phyloP scores from a whole-genome alignment of 2,113 vertebrate genomes.

The Peromyscus leucopus region DNA sequence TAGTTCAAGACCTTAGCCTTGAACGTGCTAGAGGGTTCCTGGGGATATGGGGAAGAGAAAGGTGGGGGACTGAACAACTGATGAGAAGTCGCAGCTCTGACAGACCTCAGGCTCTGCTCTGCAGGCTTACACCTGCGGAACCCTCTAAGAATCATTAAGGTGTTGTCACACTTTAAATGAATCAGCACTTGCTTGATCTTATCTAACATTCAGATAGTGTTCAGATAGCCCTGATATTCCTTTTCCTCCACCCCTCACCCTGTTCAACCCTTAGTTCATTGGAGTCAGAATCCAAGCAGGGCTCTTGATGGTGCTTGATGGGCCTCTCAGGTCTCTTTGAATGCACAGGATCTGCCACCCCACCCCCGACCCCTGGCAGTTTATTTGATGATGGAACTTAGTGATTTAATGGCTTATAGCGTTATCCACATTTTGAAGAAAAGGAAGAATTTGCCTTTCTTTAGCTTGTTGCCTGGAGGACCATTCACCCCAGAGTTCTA shows the following conservation, averaged over 20 bases:
- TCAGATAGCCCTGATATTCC: neutral
- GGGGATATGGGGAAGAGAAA: too few relatives aligned
- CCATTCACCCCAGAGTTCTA: neutral
- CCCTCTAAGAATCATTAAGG: slow-evolving; percentile 40
- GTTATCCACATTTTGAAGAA: slow-evolving; percentile 27
- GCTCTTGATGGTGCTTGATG: neutral
- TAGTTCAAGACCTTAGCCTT: neutral
- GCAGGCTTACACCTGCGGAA: neutral
- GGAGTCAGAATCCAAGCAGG: neutral
- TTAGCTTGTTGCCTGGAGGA: neutral
- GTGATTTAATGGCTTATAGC: neutral
- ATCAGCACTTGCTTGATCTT: neutral
- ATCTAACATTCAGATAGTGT: neutral
- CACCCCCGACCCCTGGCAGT: neutral
- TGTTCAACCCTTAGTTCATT: neutral
- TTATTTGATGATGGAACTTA: neutral
- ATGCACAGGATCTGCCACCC: neutral
- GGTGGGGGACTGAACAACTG: neutral
- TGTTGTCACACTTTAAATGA: neutral
- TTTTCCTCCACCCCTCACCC: neutral
- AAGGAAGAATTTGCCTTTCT: neutral
- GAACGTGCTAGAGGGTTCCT: neutral
- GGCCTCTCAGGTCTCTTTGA: neutral
- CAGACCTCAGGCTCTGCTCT: neutral
- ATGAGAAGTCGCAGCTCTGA: neutral